phyloP scores from a whole-genome alignment of 1,140 invertebrate species.

The Protaetia brevitarsis region DNA sequence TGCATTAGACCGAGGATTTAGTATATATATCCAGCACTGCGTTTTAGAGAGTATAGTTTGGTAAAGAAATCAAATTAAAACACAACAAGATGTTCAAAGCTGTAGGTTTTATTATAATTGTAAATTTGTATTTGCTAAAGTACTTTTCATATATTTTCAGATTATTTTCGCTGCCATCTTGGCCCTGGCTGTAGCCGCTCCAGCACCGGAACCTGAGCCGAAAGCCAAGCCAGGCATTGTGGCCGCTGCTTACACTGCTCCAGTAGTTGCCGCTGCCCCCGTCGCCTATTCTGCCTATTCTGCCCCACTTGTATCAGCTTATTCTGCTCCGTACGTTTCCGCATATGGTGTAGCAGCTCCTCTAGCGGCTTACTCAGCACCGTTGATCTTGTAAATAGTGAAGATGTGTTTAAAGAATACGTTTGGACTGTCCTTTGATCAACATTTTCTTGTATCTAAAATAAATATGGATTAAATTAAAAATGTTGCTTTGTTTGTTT shows the following conservation, averaged over 20 bases:
- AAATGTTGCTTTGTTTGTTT: too few species aligned
- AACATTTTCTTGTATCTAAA: too few species aligned
- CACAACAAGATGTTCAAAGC: constrained; percentile 23
- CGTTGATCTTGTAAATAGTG: neutral
- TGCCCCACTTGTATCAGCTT: constrained; percentile 25
- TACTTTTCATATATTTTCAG: constrained; percentile 27
- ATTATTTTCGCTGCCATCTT: constrained; percentile 50
- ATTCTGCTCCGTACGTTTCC: constrained; percentile 24
- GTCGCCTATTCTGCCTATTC: constrained; percentile 23
- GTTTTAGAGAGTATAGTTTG: neutral
- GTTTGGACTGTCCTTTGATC: too few species aligned
- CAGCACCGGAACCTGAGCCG: constrained; percentile 10
- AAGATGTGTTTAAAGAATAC: too few species aligned
- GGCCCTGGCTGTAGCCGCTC: constrained; percentile 41
- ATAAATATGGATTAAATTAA: too few species aligned
- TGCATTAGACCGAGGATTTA: neutral
- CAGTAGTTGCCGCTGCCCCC: constrained; percentile 29
- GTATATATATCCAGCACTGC: neutral
- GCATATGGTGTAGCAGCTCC: constrained; percentile 4
- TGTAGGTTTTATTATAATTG: neutral
- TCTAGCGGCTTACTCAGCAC: neutral
- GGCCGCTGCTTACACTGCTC: constrained; percentile 18
- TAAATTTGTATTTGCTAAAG: neutral
- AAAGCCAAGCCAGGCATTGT: constrained; percentile 11
- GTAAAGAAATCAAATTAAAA: neutral